Base-by-base conservation (phyloP, 2,888 invertebrate genomes). In the Laothoe populi region DNA sequence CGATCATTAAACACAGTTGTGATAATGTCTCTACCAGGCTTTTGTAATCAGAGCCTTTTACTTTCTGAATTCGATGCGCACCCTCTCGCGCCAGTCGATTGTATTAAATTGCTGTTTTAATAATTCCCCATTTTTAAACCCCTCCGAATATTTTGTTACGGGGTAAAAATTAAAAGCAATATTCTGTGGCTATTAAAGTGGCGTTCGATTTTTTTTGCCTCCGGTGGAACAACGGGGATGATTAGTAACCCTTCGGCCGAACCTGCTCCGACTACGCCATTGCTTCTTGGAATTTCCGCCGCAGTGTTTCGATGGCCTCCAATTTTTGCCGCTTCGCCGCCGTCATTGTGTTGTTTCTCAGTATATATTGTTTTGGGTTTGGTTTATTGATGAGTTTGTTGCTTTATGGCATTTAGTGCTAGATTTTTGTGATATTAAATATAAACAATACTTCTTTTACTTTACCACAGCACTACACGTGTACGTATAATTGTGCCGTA, bases 231-330 rank as follows among this genome's bases (percentile, higher is more conserved):
- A 84, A 85, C 83, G 77, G 77, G 53, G 80, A 81, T 83, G 81
- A 84, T 85, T 84, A 84, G 81, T 79, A 73, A 77, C 86, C 82
- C 82, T 31, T 81, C 74, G 73, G 78, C 80, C 76, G 72, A 74
- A 69, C 70, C 73, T 78, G 74, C 79, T 79, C 79, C 75, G 71
- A 74, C 78, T 78, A 75, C 77, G 74, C 74, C 79, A 82, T 82
- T 80, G 79, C 76, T 83, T 79, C 77, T 70, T 70, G 66, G 79
- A 85, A 86, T 73, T 82, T 40, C 40, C 58, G 60, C 26, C 80
- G 75, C 75, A 73, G 72, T 81, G 76, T 79, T 83, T 79, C 83
- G 75, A 81, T 19, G 31, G 53, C 31, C 10, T 35, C 35, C 53
- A 53, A 53, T 53, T 53, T 53, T 53, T 35, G 10, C 53, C 31